Evolutionary conservation across 2,888 invertebrate species (phyloP), one percentile per base, ranked within the genome.

Genomic region (Hoplodrina ambigua): DNA sequence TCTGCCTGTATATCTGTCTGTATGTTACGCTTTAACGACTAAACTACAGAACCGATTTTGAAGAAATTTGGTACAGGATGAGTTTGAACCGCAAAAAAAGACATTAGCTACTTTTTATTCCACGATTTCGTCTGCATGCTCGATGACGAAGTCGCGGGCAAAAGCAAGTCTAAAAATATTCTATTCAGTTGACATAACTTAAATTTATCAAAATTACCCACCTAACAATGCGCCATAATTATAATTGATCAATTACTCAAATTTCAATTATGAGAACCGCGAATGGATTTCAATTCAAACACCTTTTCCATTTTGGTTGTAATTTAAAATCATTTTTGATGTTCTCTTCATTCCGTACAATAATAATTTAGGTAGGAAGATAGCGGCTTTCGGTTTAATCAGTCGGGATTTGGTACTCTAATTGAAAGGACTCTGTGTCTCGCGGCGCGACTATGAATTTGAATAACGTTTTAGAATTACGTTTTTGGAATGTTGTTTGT

Each of bases 321-420:
- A 76, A 77, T 78, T 77, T 82, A 62, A 81, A 83, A 86, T 83
- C 55, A 83, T 85, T 83, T 83, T 83, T 83, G 74, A 74, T 72
- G 78, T 84, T 80, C 74, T 77, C 76, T 81, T 69, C 69, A 71
- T 79, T 84, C 63, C 58, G 69, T 72, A 80, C 62, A 86, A 78
- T 77, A 78, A 79, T 85, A 78, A 79, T 85, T 83, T 80, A 73
- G 69, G 74, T 63, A 52, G 69, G 68, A 62, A 82, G 71, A 83
- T 79, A 74, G 80, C 81, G 78, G 83, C 81, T 81, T 73, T 82
- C 63, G 69, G 69, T 84, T 81, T 85, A 87, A 87, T 86, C 87
- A 87, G 85, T 56, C 69, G 80, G 87, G 87, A 86, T 86, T 86
- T 83, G 76, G 74, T 72, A 82, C 75, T 80, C 86, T 87, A 87